Evolutionary conservation across 2,888 invertebrate species (phyloP).

Genomic region (Cantharis rustica): DNA sequence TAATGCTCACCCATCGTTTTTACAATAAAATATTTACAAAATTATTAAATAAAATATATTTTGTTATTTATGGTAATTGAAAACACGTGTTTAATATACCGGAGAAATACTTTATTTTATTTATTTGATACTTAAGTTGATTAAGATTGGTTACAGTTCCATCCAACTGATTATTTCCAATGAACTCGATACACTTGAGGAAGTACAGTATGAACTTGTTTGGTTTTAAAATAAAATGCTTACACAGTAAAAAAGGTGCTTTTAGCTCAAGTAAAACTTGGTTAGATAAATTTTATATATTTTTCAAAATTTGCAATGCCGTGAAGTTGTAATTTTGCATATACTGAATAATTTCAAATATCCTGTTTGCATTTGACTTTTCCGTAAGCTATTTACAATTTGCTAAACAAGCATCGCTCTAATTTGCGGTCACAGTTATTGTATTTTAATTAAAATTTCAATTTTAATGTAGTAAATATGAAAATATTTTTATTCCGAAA

Average conservation of each 20-base stretch:
- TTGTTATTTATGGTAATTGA: background rate
- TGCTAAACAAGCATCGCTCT: background rate
- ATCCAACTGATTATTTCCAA: background rate
- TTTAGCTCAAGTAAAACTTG: no score
- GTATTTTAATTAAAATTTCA: constrained; percentile 12
- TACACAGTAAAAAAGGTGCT: no score
- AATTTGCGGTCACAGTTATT: background rate
- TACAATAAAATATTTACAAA: background rate
- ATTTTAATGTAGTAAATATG: constrained; percentile 1
- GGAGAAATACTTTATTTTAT: background rate
- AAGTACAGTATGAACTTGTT: background rate
- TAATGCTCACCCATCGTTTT: no score
- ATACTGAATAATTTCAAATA: constrained; percentile 1
- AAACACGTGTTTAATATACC: background rate
- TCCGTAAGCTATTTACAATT: constrained; percentile 9
- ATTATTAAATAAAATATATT: no score
- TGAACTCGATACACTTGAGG: background rate
- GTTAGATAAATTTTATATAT: no score
- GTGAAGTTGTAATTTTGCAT: background rate
- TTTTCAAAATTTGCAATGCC: background rate
- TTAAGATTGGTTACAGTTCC: background rate
- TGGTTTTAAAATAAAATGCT: background rate
- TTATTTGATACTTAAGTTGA: background rate
- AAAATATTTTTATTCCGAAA: background rate
- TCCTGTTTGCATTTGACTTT: constrained; percentile 8